A percentile compares a stretch with the other conserved stretches of the same genome.
Evolutionary conservation across 2,888 invertebrate genomes (phyloP).

Genomic region (Molorchus minor): DNA sequence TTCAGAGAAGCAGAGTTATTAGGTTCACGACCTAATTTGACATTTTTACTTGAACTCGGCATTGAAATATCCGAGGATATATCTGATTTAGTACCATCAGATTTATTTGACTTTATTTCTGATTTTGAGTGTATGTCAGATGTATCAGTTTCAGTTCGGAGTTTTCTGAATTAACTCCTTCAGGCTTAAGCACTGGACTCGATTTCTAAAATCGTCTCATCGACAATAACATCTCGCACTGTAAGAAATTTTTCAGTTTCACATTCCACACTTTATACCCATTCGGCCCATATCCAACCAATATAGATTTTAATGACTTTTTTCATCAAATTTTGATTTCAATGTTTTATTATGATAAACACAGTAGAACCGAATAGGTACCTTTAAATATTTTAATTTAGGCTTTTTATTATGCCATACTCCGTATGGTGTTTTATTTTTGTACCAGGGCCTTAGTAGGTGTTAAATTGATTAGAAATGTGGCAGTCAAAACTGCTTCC

Average conservation of each 20-base stretch:
- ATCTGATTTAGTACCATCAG: slow-evolving; percentile 1
- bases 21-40: slow-evolving; percentile 2
- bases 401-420: slow-evolving; percentile 56
- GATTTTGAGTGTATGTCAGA: slow-evolving; percentile 5
- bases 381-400: slow-evolving; percentile 48
- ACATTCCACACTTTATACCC: slow-evolving; percentile 54
- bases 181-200: not conserved
- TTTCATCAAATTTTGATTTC: slow-evolving; percentile 30
- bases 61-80: no score
- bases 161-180: not conserved
- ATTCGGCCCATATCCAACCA: slow-evolving; percentile 41
- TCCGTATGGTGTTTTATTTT: slow-evolving; percentile 56
- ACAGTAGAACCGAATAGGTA: slow-evolving; percentile 52
- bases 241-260: slow-evolving; percentile 47
- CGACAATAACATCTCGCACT: slow-evolving; percentile 54
- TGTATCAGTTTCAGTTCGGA: slow-evolving; percentile 14
- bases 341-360: slow-evolving; percentile 32
- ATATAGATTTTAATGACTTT: slow-evolving; percentile 28
- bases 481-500: slow-evolving; percentile 57
- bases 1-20: not conserved
- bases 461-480: slow-evolving; percentile 55
- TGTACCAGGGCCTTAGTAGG: slow-evolving; percentile 52
- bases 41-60: not conserved
- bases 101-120: not conserved
- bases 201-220: slow-evolving; percentile 39